phyloP scores from a whole-genome alignment of 2,888 invertebrate species.

The Folsomia candida region DNA sequence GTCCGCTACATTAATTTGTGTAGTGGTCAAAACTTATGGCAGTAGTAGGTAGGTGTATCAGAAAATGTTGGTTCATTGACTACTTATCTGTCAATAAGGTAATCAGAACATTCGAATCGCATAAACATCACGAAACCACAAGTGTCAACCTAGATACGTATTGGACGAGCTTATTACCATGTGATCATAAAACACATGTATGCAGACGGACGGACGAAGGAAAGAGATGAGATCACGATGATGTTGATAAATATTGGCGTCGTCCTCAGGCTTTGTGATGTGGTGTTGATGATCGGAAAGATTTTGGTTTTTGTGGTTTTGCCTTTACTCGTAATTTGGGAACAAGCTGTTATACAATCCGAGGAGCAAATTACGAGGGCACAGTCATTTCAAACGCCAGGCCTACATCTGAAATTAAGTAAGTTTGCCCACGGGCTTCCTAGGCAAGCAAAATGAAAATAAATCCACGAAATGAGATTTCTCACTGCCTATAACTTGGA shows the following conservation, averaged over 20 bases:
- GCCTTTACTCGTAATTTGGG: background rate
- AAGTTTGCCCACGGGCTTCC: background rate
- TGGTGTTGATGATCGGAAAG: slow-evolving; percentile 3
- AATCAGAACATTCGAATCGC: background rate
- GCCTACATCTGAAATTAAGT: background rate
- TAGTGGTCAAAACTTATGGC: no score
- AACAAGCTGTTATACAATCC: background rate
- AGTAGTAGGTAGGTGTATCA: no score
- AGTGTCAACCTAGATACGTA: no score
- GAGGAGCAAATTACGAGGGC: background rate
- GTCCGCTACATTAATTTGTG: no score
- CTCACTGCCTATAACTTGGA: background rate
- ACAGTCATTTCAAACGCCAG: background rate
- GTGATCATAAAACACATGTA: no score
- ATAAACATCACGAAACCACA: background rate
- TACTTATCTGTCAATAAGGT: slow-evolving; percentile 8
- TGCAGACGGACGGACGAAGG: background rate
- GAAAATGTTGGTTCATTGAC: background rate
- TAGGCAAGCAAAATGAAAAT: background rate
- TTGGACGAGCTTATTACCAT: no score
- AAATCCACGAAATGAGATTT: background rate
- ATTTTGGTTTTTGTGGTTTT: background rate
- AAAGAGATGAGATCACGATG: background rate
- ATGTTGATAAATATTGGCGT: background rate
- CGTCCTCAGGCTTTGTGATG: background rate